These are phyloP conservation scores for Champsocephalus esox DNA, from an alignment of 2,797 vertebrate genomes.

Conservation along the genomic window DNA sequence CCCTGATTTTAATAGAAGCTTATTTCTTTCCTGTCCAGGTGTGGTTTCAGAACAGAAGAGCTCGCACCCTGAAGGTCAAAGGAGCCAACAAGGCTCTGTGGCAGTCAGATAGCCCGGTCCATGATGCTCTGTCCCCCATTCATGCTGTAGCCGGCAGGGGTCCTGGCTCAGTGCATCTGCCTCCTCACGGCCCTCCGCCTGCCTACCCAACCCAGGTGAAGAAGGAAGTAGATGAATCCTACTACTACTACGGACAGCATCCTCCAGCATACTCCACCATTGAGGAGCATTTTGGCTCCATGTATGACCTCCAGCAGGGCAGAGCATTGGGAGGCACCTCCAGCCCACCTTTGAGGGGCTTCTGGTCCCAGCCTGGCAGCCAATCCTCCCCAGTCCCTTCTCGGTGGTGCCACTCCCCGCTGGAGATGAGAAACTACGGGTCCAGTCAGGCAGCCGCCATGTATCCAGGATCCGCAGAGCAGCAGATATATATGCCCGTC, in stretches of 20 bases:
- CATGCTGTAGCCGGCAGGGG: slow-evolving; percentile 24
- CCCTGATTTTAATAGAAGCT: slow-evolving; percentile 13
- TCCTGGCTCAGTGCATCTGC: slow-evolving; percentile 7
- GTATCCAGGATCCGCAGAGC: slow-evolving; percentile 61
- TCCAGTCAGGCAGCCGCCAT: slow-evolving; percentile 42
- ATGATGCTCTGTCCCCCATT: slow-evolving; percentile 34
- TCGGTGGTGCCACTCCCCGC: slow-evolving; percentile 64
- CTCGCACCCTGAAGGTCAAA: slow-evolving; percentile 84
- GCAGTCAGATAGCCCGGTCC: slow-evolving; percentile 61
- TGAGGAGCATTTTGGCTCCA: slow-evolving; percentile 56
- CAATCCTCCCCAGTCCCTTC: slow-evolving; percentile 46
- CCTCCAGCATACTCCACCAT: slow-evolving; percentile 50
- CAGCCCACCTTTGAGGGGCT: slow-evolving; percentile 41
- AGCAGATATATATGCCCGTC: slow-evolving; percentile 43
- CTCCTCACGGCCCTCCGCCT: slow-evolving; percentile 53
- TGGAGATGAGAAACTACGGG: slow-evolving; percentile 58
- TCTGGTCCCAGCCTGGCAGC: slow-evolving; percentile 60
- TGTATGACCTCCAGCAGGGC: slow-evolving; percentile 57
- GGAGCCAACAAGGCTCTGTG: slow-evolving; percentile 76
- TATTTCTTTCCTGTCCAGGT: slow-evolving; percentile 70
- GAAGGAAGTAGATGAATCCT: slow-evolving; percentile 65
- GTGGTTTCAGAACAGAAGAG: slow-evolving; percentile 87
- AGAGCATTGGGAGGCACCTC: slow-evolving; percentile 26
- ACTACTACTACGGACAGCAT: slow-evolving; percentile 64
- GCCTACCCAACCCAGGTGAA: slow-evolving; percentile 70